A percentile compares a stretch with the other conserved stretches of the same genome.
Conservation (phyloP, 30 jellyfish, hydroid and myxozoan species). For the Aurelia sp. region DNA sequence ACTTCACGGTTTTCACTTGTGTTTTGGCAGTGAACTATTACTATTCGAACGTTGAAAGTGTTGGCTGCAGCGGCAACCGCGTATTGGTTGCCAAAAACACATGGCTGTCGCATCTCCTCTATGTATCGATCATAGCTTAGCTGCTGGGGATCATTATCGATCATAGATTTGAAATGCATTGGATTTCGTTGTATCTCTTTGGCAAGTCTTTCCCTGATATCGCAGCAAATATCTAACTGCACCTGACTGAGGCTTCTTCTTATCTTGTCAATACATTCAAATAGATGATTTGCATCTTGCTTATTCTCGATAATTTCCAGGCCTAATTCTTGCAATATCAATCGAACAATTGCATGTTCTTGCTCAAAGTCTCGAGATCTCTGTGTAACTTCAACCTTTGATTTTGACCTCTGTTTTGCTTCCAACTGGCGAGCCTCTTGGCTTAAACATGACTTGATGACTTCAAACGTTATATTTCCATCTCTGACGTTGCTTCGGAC, state of each 20-base stretch:
- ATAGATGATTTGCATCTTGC: constrained; percentile 63
- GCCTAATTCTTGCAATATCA: constrained; percentile 67
- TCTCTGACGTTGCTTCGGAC: constrained; percentile 72
- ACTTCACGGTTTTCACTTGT: constrained; percentile 65
- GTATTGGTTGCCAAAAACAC: constrained; percentile 61
- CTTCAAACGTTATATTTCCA: constrained; percentile 70
- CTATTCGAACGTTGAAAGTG: constrained; percentile 48
- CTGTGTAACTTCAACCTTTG: background rate
- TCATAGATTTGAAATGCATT: constrained; percentile 48
- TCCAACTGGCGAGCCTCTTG: constrained; percentile 61
- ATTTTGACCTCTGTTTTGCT: constrained; percentile 9
- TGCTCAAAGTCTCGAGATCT: constrained; percentile 66
- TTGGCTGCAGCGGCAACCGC: constrained; percentile 86
- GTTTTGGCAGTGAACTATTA: constrained; percentile 54
- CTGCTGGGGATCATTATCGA: constrained; percentile 54
- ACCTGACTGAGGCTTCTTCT: constrained; percentile 42
- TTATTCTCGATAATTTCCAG: constrained; percentile 52
- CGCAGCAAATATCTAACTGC: constrained; percentile 38
- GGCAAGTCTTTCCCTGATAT: constrained; percentile 59
- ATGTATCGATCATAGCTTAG: constrained; percentile 41
- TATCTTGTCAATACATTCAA: constrained; percentile 59
- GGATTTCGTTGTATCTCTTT: constrained; percentile 78
- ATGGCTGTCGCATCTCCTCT: constrained; percentile 57
- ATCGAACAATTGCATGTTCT: constrained; percentile 61
- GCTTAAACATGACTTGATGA: constrained; percentile 56